Conservation (phyloP, 2,888 invertebrate species). For the Lithodes maja region DNA sequence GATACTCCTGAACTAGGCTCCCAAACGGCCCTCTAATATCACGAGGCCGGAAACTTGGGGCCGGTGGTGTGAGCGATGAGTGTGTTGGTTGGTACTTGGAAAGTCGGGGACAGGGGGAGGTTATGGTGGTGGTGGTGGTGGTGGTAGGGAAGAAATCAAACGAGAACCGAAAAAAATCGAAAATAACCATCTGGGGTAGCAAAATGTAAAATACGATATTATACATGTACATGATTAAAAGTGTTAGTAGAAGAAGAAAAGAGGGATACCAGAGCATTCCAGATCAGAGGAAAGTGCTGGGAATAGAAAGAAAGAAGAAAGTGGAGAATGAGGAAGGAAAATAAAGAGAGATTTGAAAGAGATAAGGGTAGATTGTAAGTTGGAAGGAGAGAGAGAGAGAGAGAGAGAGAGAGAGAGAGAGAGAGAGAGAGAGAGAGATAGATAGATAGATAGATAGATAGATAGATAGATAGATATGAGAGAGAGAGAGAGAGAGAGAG, state of each 20-base stretch:
- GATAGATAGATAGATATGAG: too few species aligned
- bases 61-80: not conserved
- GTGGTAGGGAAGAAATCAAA: not conserved
- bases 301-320: not conserved
- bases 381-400: not conserved
- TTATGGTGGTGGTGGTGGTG: not conserved
- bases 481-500: too few species aligned
- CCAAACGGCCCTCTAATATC: not conserved
- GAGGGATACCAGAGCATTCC: not conserved
- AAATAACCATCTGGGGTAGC: too few species aligned
- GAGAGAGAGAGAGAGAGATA: not conserved
- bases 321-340: not conserved
- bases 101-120: slow-evolving; percentile 4
- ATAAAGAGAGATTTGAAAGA: not conserved
- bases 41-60: not conserved
- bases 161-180: too few species aligned
- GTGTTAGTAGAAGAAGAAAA: not conserved
- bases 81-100: not conserved
- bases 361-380: not conserved
- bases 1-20: too few species aligned
- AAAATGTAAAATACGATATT: too few species aligned
- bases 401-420: not conserved
- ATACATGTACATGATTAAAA: too few species aligned
- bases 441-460: too few species aligned
- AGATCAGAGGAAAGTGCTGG: not conserved